Percentiles rank a stretch among this genome's conserved stretches.
phyloP scores from a whole-genome alignment of 2,888 invertebrate genomes.

The Chloromyia formosa region DNA sequence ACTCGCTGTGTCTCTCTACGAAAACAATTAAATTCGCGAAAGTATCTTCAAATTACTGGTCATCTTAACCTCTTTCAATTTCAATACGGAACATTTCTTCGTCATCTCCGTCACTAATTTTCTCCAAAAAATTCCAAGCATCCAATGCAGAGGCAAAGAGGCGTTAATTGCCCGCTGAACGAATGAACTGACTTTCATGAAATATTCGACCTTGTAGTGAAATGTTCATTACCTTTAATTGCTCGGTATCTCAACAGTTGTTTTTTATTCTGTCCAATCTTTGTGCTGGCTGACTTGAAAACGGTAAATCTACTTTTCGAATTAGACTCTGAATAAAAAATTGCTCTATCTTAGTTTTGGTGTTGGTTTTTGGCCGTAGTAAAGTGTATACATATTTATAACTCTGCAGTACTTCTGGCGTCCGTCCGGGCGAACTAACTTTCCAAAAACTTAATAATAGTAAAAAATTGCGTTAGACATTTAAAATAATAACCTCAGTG shows the following conservation, averaged over 20 bases:
- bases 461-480: conserved; percentile 7
- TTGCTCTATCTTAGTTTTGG: not conserved
- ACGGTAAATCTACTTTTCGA: not conserved
- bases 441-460: not conserved
- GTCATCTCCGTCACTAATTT: not conserved
- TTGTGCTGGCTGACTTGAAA: not conserved
- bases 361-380: too few species aligned
- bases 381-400: too few species aligned
- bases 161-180: not conserved
- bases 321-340: not conserved
- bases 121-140: not conserved
- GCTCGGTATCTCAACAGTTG: not conserved
- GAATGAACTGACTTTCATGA: conserved; percentile 7
- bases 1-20: too few species aligned
- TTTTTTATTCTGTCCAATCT: not conserved
- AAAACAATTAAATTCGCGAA: too few species aligned
- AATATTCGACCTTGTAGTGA: conserved; percentile 29
- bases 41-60: too few species aligned
- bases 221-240: conserved; percentile 13
- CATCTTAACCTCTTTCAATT: conserved; percentile 5
- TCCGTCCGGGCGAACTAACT: not conserved
- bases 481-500: conserved; percentile 9
- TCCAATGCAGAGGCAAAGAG: not conserved
- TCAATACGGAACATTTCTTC: not conserved
- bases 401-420: not conserved